Evolutionary conservation across 1,140 invertebrate genomes (phyloP).

Genomic region (Tetragnatha versicolor): DNA sequence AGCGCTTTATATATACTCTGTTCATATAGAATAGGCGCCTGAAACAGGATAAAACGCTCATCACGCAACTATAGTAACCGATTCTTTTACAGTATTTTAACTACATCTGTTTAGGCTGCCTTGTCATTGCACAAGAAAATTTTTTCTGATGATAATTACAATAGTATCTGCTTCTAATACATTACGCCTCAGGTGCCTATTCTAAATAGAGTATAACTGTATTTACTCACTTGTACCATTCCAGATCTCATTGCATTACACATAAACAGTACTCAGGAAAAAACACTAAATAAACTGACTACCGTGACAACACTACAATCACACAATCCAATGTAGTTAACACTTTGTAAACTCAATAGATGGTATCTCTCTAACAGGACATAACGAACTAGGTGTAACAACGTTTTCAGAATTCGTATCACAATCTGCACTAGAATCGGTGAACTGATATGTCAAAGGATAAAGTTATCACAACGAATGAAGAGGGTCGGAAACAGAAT

Average conservation of each 20-base stretch:
- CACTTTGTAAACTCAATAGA: constrained; percentile 36
- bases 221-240: background rate
- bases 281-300: constrained; percentile 15
- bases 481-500: background rate
- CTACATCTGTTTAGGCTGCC: too few species aligned
- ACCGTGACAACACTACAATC: constrained; percentile 35
- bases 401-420: constrained; percentile 26
- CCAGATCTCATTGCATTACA: background rate
- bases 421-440: constrained; percentile 9
- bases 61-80: too few species aligned
- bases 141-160: too few species aligned
- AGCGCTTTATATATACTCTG: too few species aligned
- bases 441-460: constrained; percentile 44
- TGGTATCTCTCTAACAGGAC: constrained; percentile 36
- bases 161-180: too few species aligned
- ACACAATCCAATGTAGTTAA: constrained; percentile 19
- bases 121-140: too few species aligned
- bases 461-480: background rate
- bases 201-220: too few species aligned
- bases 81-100: too few species aligned
- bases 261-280: background rate
- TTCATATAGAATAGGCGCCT: too few species aligned
- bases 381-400: constrained; percentile 1
- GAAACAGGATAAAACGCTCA: too few species aligned
- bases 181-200: too few species aligned